Evolutionary conservation across 1,140 invertebrate species (phyloP).

Genomic region (Daktulosphaira vitifoliae): DNA sequence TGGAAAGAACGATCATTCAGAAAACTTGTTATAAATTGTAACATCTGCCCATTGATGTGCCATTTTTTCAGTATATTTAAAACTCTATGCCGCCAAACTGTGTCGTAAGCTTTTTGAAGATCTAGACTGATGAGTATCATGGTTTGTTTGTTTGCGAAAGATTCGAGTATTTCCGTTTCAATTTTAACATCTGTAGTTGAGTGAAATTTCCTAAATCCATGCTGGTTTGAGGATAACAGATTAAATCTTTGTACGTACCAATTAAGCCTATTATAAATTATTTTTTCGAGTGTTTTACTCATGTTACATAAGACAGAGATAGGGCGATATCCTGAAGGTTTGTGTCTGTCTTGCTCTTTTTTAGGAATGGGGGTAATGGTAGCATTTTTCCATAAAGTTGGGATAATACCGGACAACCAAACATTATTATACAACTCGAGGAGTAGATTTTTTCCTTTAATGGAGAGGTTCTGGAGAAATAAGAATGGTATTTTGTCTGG

Average conservation of each 20-base stretch:
- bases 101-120: slow-evolving; percentile 29
- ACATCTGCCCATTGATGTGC: not conserved
- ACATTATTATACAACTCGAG: slow-evolving; percentile 11
- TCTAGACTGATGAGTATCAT: not conserved
- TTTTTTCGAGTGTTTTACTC: slow-evolving; percentile 21
- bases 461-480: not conserved
- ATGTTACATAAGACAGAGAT: slow-evolving; percentile 7
- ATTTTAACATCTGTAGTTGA: slow-evolving; percentile 12
- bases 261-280: slow-evolving; percentile 15
- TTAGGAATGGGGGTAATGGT: slow-evolving; percentile 16
- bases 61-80: not conserved
- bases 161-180: not conserved
- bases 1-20: slow-evolving; percentile 22
- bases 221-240: not conserved
- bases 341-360: slow-evolving; percentile 1
- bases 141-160: not conserved
- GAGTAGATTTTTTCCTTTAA: not conserved
- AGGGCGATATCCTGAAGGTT: not conserved
- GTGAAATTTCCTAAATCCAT: not conserved
- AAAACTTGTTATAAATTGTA: not conserved
- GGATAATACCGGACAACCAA: not conserved
- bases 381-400: not conserved
- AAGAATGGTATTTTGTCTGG: not conserved
- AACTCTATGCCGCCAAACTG: slow-evolving; percentile 4
- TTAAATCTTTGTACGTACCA: not conserved